A percentile compares a stretch with the other conserved stretches of the same genome.
Conservation (phyloP, 2,113 vertebrate genomes). For the Ictalurus punctatus region DNA sequence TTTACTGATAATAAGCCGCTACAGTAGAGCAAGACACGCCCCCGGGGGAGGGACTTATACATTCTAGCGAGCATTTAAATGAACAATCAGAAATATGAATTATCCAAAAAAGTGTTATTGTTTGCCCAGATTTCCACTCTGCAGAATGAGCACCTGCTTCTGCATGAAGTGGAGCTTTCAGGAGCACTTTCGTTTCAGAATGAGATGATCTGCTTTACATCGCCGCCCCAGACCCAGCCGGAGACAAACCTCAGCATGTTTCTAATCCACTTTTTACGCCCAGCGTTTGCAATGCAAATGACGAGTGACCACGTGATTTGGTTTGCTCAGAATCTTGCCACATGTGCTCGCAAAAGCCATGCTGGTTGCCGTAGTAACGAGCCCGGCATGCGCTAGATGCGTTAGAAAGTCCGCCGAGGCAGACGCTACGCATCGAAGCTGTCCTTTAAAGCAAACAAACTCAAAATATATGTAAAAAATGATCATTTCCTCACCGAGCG, state of each 20-base stretch:
- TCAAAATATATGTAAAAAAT: not conserved
- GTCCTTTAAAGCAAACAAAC: not conserved
- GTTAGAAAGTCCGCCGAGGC: not conserved
- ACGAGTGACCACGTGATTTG: not conserved
- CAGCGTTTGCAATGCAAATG: conserved; percentile 10
- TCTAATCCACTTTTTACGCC: not conserved
- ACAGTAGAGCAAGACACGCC: too few relatives aligned
- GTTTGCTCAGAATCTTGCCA: conserved; percentile 3
- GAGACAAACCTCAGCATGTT: not conserved
- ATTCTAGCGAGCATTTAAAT: too few relatives aligned
- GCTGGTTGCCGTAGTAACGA: not conserved
- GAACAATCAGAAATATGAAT: too few relatives aligned
- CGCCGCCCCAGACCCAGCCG: too few relatives aligned
- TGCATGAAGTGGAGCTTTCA: not conserved
- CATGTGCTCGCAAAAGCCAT: not conserved
- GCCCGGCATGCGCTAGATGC: too few relatives aligned
- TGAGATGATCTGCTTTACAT: not conserved
- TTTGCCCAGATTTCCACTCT: not conserved
- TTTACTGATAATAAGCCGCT: too few relatives aligned
- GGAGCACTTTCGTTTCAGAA: not conserved
- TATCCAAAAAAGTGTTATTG: too few relatives aligned
- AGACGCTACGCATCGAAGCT: not conserved
- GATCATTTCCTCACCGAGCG: too few relatives aligned
- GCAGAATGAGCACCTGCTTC: not conserved
- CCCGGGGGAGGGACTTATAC: too few relatives aligned